Evolutionary conservation across 1,140 invertebrate genomes (phyloP).

Genomic region (Aleiodes sp.): DNA sequence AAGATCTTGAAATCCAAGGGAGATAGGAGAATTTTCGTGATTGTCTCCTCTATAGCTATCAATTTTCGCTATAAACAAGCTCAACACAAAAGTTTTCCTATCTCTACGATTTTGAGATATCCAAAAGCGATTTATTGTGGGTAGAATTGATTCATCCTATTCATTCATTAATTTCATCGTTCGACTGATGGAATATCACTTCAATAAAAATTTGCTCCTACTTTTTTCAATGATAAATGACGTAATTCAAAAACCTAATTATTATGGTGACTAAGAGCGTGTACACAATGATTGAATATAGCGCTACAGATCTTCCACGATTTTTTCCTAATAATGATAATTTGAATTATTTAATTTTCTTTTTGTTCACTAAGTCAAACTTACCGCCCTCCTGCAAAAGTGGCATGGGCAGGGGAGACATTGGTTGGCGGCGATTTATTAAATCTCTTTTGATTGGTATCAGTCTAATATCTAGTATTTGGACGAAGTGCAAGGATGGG

Average conservation of each 20-base stretch:
- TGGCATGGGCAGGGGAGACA: not conserved
- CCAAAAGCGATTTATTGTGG: not conserved
- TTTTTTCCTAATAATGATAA: constrained; percentile 48
- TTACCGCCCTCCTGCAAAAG: not conserved
- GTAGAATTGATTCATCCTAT: not conserved
- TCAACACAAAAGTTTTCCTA: not conserved
- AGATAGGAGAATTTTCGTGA: too few species aligned
- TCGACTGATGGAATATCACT: too few species aligned
- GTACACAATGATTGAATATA: constrained; percentile 17
- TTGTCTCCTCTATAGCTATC: too few species aligned
- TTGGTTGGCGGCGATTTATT: not conserved
- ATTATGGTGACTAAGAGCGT: not conserved
- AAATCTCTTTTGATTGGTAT: constrained; percentile 53
- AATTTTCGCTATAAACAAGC: not conserved
- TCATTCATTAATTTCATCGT: too few species aligned
- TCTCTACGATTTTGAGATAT: not conserved
- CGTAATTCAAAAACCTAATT: not conserved
- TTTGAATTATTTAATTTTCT: constrained; percentile 37
- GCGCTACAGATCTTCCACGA: constrained; percentile 54
- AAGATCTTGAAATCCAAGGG: too few species aligned
- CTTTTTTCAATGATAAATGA: not conserved
- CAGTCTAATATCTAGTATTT: constrained; percentile 57
- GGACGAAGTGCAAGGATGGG: constrained; percentile 60
- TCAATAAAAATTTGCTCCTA: too few species aligned
- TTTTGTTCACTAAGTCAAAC: constrained; percentile 23